Evolutionary conservation across 2,797 vertebrate genomes (phyloP).

Genomic region (Ispidina lecontei): DNA sequence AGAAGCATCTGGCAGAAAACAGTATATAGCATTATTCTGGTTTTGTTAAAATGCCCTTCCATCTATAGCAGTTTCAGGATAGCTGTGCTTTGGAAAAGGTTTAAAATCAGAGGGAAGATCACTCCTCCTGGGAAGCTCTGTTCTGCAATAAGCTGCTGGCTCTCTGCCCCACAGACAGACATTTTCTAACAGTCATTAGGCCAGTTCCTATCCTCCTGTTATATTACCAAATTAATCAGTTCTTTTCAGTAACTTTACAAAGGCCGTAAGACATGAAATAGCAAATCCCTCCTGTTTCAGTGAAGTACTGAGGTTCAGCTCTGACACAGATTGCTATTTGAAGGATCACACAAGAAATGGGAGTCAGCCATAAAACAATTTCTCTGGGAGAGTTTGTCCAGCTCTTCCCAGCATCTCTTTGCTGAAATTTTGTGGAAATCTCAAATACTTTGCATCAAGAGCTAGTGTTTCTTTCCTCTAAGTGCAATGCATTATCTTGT

Average conservation of each 20-base stretch:
- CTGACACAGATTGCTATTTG: not conserved
- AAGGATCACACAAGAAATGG: not conserved
- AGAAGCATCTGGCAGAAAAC: not conserved
- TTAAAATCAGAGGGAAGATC: slow-evolving; percentile 11
- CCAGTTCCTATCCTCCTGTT: not conserved
- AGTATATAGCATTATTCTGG: not conserved
- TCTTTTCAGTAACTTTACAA: slow-evolving; percentile 8
- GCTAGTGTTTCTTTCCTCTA: not conserved
- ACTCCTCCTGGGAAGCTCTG: not conserved
- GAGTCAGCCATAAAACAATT: not conserved
- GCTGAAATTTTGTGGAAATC: not conserved
- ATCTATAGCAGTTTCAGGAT: not conserved
- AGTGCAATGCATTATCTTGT: not conserved
- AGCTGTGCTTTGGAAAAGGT: not conserved
- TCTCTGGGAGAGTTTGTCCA: not conserved
- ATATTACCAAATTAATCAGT: not conserved
- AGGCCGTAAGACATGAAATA: not conserved
- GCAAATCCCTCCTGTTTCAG: not conserved
- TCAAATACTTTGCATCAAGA: not conserved
- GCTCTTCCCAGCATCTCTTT: not conserved
- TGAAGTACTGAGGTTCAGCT: not conserved
- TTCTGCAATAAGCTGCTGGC: not conserved
- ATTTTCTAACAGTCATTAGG: slow-evolving; percentile 14
- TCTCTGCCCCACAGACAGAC: not conserved
- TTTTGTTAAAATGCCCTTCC: not conserved